Evolutionary conservation across 2,113 vertebrate genomes (phyloP), one percentile per base, ranked within the genome.

Genomic region (Conger conger): DNA sequence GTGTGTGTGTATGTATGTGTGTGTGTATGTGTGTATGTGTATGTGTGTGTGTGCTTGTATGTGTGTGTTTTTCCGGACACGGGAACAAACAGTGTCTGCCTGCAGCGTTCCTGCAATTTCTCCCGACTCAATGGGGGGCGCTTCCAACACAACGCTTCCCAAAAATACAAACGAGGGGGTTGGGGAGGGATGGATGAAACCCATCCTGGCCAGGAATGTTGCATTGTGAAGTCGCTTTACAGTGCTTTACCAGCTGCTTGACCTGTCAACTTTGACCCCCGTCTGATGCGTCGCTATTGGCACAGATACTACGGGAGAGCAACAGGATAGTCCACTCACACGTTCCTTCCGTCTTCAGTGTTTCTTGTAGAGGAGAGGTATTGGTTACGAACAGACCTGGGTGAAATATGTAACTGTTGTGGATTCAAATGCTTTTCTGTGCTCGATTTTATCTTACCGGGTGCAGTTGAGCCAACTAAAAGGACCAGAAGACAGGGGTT

Each of bases 241-340:
- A 93, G 91, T 92, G 91, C 87, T 92, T 91, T 89, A 87, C 91
- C 94, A 95, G 92, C 93, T 94, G 92, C 91, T 88, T 90, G 89
- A 92, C 91, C 94, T 89, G 68, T 92, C 63, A 93, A 84, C 88
- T 92, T 89, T 91, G 88, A 90, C 33, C 82, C 76, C 20, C 18
- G 11, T 86, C 87, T 85, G 92, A 90, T 91, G 89, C 82, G 85
- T 87, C 88, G 87, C 83, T 90, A 87, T 84, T 89, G 84, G 86
- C 83, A 20, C 15, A 30, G 40, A 35, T 50, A 13, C 11, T 50
- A 50, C 15, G 9, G 45, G 0, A 15, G 45, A 13, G 9, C 15
- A 13, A 50, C 45, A 50, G 9, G 40, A 15, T 50, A 13, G 45
- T 50, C 45, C 45, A 50, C 40, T 42, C 40, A 42, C 40, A 42